A percentile compares a stretch with the other conserved stretches of the same genome.
Conservation (phyloP, 2,888 invertebrate genomes). For the Chydorus sphaericus region DNA sequence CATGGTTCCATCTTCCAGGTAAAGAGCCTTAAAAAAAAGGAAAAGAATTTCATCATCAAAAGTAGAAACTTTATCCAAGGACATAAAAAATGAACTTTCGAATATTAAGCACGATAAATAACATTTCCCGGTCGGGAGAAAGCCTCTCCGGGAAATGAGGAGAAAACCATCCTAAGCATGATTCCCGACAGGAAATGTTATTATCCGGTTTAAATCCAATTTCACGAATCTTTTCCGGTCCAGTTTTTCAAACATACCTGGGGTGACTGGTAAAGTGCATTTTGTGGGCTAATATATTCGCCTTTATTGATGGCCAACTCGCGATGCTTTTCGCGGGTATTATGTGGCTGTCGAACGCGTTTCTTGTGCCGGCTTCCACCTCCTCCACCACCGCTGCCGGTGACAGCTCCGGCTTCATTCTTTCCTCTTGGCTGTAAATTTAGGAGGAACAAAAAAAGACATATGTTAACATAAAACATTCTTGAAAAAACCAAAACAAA, state of each 20-base stretch:
- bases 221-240: no score
- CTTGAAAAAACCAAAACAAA: no score
- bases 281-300: slow-evolving; percentile 53
- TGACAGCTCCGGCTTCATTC: background rate
- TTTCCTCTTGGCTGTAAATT: slow-evolving; percentile 1
- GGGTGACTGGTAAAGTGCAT: slow-evolving; percentile 15
- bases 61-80: background rate
- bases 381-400: slow-evolving; percentile 6
- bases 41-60: background rate
- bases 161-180: no score
- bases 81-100: background rate
- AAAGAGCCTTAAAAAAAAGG: background rate
- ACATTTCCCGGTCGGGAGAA: no score
- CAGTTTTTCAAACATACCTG: no score
- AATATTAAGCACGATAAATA: background rate
- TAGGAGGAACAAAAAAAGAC: background rate
- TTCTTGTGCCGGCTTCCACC: slow-evolving; percentile 52
- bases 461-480: background rate
- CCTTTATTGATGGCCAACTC: slow-evolving; percentile 73
- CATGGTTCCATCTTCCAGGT: slow-evolving; percentile 10
- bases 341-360: slow-evolving; percentile 69
- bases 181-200: no score
- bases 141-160: no score
- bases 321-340: slow-evolving; percentile 70
- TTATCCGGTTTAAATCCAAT: no score